Conservation (phyloP, 2,888 invertebrate species). For the Sminthurinus aureus region DNA sequence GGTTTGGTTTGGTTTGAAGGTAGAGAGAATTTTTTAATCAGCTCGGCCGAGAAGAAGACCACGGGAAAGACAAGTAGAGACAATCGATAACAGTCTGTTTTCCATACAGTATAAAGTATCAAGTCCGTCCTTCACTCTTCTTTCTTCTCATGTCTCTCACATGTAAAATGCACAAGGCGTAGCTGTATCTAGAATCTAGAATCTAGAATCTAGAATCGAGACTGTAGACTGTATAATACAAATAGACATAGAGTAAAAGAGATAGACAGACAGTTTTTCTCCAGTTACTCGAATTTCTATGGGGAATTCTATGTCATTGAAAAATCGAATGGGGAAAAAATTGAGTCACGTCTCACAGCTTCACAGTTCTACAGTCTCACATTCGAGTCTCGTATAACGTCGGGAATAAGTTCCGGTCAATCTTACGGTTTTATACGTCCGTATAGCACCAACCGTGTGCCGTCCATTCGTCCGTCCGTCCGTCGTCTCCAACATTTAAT, state of each 20-base stretch:
- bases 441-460: too few relatives aligned
- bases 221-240: neutral
- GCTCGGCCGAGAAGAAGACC: slow-evolving; percentile 15
- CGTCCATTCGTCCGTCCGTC: neutral
- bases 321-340: slow-evolving; percentile 45
- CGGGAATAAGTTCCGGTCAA: slow-evolving; percentile 47
- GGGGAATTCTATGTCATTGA: slow-evolving; percentile 43
- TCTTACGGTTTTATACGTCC: slow-evolving; percentile 31
- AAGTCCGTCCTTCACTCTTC: neutral
- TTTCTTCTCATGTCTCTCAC: neutral
- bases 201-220: too few relatives aligned
- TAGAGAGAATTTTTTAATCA: slow-evolving; percentile 42
- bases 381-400: neutral
- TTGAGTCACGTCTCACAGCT: slow-evolving; percentile 50
- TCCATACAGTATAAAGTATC: too few relatives aligned
- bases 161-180: neutral
- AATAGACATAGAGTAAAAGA: too few relatives aligned
- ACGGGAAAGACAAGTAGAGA: slow-evolving; percentile 32
- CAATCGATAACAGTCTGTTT: slow-evolving; percentile 39
- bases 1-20: neutral
- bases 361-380: too few relatives aligned
- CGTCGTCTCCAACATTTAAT: slow-evolving; percentile 43
- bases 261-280: neutral
- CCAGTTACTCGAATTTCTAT: slow-evolving; percentile 22
- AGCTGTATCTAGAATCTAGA: too few relatives aligned